These are phyloP conservation scores for Mus caroli DNA, from an alignment of 2,797 vertebrate genomes.

Conservation along the genomic window DNA sequence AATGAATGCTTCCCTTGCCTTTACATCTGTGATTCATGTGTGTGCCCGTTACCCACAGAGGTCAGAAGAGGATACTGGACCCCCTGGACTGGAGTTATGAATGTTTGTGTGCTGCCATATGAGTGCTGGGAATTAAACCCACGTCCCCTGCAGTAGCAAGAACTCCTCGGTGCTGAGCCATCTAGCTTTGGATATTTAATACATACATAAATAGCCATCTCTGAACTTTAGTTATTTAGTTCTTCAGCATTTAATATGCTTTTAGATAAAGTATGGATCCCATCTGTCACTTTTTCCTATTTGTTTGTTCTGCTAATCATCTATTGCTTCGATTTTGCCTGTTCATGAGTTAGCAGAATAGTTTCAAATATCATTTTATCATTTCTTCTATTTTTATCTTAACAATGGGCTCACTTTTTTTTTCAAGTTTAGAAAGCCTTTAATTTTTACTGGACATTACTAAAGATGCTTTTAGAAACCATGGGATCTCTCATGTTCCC, in stretches of 20 bases:
- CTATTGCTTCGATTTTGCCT: not conserved
- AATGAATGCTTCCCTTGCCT: not conserved
- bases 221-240: not conserved
- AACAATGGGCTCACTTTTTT: not conserved
- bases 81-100: not conserved
- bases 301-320: slow-evolving; percentile 14
- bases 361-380: not conserved
- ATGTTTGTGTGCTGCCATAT: not conserved
- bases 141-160: not conserved
- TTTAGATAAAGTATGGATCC: not conserved
- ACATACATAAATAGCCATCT: not conserved
- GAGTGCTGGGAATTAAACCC: not conserved
- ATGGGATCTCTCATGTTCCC: not conserved
- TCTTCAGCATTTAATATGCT: not conserved
- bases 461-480: not conserved
- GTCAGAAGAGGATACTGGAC: not conserved
- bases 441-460: not conserved
- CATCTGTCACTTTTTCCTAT: not conserved
- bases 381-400: not conserved
- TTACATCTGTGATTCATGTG: not conserved
- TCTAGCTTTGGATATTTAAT: not conserved
- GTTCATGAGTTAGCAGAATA: not conserved
- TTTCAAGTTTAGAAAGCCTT: not conserved
- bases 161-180: not conserved
- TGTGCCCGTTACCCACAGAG: not conserved